Percentiles rank a stretch among this genome's conserved stretches.
Evolutionary conservation across 1,140 invertebrate genomes (phyloP).

Genomic region (Octopus sinensis): DNA sequence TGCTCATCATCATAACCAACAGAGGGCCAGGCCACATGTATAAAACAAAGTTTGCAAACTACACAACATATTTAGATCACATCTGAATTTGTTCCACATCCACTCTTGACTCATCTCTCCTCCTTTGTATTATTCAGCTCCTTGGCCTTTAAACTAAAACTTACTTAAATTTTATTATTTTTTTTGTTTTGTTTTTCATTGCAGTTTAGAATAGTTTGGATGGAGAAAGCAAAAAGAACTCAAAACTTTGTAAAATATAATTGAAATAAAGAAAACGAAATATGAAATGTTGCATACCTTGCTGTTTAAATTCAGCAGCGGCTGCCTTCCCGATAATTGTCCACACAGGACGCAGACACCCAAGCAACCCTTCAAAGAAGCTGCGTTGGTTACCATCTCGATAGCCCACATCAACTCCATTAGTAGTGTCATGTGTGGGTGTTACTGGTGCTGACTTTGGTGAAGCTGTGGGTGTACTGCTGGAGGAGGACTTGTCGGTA

Average conservation of each 20-base stretch:
- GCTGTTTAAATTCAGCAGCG: slow-evolving; percentile 67
- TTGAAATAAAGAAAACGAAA: background rate
- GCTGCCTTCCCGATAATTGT: slow-evolving; percentile 78
- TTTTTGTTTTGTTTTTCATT: too few species aligned
- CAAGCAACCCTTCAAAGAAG: slow-evolving; percentile 79
- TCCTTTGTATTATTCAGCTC: too few species aligned
- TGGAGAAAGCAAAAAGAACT: too few species aligned
- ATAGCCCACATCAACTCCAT: slow-evolving; percentile 44
- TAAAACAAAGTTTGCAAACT: too few species aligned
- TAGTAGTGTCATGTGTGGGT: slow-evolving; percentile 37
- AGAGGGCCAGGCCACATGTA: too few species aligned
- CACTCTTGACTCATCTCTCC: too few species aligned
- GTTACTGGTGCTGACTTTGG: slow-evolving; percentile 46
- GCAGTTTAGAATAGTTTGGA: too few species aligned
- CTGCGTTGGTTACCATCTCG: slow-evolving; percentile 44
- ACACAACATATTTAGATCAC: too few species aligned
- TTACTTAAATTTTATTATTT: too few species aligned
- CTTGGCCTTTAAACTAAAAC: too few species aligned
- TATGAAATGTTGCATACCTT: slow-evolving; percentile 34
- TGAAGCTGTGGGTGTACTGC: slow-evolving; percentile 38
- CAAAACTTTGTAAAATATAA: background rate
- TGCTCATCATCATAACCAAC: too few species aligned
- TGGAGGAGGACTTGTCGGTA: slow-evolving; percentile 40
- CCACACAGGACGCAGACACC: slow-evolving; percentile 81
- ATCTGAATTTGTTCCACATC: too few species aligned